Percentiles rank a stretch among this genome's conserved stretches.
Conservation (phyloP, 2,797 vertebrate species). For the Clangula hyemalis region DNA sequence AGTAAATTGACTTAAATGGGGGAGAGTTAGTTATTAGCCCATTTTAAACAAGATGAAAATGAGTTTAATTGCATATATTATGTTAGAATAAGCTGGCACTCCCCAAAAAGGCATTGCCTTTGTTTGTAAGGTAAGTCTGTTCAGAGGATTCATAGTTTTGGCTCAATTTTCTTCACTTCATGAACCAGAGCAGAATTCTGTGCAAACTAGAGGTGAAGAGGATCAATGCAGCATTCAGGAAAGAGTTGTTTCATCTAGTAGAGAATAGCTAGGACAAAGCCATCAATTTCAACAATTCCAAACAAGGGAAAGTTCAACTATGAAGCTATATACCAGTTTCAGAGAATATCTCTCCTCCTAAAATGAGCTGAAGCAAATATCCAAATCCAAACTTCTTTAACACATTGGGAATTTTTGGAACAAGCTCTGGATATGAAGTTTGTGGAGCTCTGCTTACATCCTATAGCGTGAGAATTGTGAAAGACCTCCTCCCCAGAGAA, state of each 20-base stretch:
- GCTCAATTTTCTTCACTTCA: not conserved
- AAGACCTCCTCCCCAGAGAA: not conserved
- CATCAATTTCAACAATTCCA: not conserved
- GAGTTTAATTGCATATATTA: constrained; percentile 10
- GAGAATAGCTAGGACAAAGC: not conserved
- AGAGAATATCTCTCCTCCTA: not conserved
- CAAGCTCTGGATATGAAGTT: not conserved
- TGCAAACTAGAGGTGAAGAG: not conserved
- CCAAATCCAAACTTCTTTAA: not conserved
- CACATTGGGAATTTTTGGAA: not conserved
- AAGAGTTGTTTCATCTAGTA: not conserved
- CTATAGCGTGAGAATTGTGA: not conserved
- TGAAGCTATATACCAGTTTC: not conserved
- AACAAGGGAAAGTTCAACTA: not conserved
- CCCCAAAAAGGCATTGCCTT: not conserved
- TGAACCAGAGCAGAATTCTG: not conserved
- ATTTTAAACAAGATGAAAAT: constrained; percentile 17
- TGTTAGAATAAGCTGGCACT: not conserved
- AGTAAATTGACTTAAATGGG: not conserved
- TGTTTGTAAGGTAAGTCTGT: not conserved
- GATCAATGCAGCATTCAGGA: not conserved
- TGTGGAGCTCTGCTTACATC: not conserved
- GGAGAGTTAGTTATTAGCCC: not conserved
- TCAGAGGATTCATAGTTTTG: not conserved
- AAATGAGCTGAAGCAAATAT: not conserved